Conservation (phyloP, 1,140 invertebrate species). For the Ostrea denselamellosa region DNA sequence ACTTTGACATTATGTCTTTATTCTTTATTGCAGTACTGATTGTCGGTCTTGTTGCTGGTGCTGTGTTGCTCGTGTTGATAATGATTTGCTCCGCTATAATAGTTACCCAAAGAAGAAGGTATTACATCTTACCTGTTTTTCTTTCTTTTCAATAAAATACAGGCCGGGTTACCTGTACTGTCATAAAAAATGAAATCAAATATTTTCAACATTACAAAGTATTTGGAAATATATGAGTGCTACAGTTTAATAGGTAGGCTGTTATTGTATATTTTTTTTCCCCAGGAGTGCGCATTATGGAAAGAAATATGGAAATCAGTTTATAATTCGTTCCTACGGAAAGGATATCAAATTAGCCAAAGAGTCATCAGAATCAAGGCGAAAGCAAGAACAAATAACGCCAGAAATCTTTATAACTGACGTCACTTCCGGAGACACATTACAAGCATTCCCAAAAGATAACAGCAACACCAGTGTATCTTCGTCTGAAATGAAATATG, state of each 20-base stretch:
- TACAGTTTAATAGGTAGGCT: no score
- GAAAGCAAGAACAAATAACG: background rate
- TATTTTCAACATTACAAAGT: no score
- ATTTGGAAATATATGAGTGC: no score
- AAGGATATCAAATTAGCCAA: background rate
- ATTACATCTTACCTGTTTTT: background rate
- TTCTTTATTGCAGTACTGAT: conserved; percentile 1
- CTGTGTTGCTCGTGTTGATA: background rate
- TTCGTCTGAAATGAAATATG: conserved; percentile 7
- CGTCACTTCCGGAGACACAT: background rate
- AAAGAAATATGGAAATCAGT: conserved; percentile 32
- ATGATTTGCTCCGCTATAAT: background rate
- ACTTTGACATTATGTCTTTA: background rate
- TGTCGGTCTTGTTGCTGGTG: background rate
- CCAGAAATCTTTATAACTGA: conserved; percentile 6
- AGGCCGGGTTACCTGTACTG: no score
- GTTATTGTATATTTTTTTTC: no score
- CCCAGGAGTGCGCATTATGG: background rate
- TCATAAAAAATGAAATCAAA: no score
- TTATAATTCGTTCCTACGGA: conserved; percentile 30
- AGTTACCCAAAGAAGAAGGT: conserved; percentile 4
- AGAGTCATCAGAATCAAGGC: background rate
- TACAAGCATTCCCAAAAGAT: conserved; percentile 12
- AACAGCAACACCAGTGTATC: conserved; percentile 5
- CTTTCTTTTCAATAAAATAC: no score